Evolutionary conservation across 1,140 invertebrate genomes (phyloP), one percentile per base, ranked within the genome.

Genomic region (Drosophila rufa): DNA sequence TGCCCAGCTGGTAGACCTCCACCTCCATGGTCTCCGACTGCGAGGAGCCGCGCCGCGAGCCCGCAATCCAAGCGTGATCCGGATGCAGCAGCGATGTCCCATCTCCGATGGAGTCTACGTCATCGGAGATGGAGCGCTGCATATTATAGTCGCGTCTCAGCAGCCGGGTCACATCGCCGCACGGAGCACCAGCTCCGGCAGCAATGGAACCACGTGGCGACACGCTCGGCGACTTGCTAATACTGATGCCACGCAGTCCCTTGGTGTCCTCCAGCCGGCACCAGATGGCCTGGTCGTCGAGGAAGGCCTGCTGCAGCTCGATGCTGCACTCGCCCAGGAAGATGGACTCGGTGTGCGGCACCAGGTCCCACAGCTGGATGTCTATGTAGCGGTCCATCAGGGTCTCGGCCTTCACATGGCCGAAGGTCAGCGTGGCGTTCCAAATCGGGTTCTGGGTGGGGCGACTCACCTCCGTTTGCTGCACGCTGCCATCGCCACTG

Each of bases 401-500:
- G 79, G 96, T 95, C 70, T 97, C 97, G 2, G 95, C 96, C 36
- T 95, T 95, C 17, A 97, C 95, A 25, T 96, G 95, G 1, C 95
- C 94, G 91, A 98, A 97, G 58, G 96, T 96, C 19, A 98, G 93
- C n/a, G 97, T 98, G 15, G 97, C 97, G 86, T 98, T 98, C 97
- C 97, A 98, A 50, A 97, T 96, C 8, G 97, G 97, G 92, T 96
- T 97, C 82, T 96, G 96, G 2, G 96, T 96, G 11, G 96, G 95
- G 62, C 96, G 96, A 2, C 97, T 96, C 5, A 97, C 95, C 81
- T 96, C 96, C 1, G 97, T 98, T 87, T 97, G 96, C 57, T 96
- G 94, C 15, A 95, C 95, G 60, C 94, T 95, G 67, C 95, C 95
- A 82, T 96, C 96, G 47, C 95, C 95, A 48, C 97, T 97, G 82